Conservation (phyloP, 2,888 invertebrate genomes). For the Harmothoe impar region DNA sequence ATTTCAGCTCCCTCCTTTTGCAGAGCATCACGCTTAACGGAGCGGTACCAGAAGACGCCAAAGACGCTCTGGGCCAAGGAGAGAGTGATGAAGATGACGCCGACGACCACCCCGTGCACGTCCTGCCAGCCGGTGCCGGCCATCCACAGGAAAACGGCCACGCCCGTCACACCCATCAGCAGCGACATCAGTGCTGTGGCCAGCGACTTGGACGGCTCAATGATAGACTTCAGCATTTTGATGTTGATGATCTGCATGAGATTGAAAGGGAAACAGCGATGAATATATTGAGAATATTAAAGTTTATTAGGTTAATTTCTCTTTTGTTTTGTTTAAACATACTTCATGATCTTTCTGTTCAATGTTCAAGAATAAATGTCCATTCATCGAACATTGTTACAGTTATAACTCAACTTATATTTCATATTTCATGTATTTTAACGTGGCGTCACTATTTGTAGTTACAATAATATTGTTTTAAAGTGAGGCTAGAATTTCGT, state of each 20-base stretch:
- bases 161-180: neutral
- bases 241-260: neutral
- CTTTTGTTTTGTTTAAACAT: too few species aligned
- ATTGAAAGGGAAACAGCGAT: too few species aligned
- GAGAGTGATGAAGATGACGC: conserved; percentile 20
- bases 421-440: too few species aligned
- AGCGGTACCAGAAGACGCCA: conserved; percentile 27
- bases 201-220: conserved; percentile 4
- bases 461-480: too few species aligned
- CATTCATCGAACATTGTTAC: too few species aligned
- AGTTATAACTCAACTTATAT: too few species aligned
- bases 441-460: too few species aligned
- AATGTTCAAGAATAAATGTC: too few species aligned
- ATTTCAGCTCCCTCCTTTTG: neutral
- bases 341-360: too few species aligned
- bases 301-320: too few species aligned
- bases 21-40: neutral
- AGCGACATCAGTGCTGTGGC: neutral
- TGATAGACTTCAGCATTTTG: neutral
- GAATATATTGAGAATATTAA: too few species aligned
- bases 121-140: conserved; percentile 38
- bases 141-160: conserved; percentile 18
- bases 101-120: conserved; percentile 5
- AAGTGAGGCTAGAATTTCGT: too few species aligned
- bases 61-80: neutral